These are phyloP conservation scores for Eupithecia inturbata DNA, from an alignment of 2,888 invertebrate genomes.

Conservation along the genomic window DNA sequence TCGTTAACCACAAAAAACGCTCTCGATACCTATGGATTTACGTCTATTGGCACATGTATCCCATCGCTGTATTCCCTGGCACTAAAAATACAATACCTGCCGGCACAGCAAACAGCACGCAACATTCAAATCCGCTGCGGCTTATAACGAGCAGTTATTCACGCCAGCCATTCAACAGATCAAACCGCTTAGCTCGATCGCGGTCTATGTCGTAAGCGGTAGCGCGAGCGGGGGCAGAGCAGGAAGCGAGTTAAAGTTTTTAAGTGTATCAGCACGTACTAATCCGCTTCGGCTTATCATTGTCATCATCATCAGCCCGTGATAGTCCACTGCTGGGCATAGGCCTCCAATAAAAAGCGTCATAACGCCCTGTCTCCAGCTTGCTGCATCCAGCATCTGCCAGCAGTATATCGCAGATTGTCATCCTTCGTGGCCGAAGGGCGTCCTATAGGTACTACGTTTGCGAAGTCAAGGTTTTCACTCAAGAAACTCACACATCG, in stretches of 20 bases:
- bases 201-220: conserved; percentile 12
- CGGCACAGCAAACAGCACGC: conserved; percentile 25
- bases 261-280: not conserved
- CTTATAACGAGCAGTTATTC: conserved; percentile 40
- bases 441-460: no score
- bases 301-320: not conserved
- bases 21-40: no score
- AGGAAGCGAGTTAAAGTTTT: not conserved
- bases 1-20: no score
- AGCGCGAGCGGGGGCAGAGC: not conserved
- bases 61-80: not conserved
- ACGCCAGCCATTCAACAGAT: conserved; percentile 42
- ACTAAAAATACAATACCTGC: conserved; percentile 10
- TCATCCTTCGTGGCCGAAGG: not conserved
- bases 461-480: not conserved
- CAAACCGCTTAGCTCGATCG: conserved; percentile 31
- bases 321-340: not conserved
- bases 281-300: not conserved
- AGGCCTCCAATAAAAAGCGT: not conserved
- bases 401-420: not conserved
- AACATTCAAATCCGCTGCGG: conserved; percentile 29
- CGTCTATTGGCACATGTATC: no score
- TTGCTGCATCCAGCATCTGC: no score
- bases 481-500: conserved; percentile 2
- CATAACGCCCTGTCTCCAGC: not conserved